Base-by-base conservation (phyloP, 1,140 invertebrate species). In the Papilio aristodemus region DNA sequence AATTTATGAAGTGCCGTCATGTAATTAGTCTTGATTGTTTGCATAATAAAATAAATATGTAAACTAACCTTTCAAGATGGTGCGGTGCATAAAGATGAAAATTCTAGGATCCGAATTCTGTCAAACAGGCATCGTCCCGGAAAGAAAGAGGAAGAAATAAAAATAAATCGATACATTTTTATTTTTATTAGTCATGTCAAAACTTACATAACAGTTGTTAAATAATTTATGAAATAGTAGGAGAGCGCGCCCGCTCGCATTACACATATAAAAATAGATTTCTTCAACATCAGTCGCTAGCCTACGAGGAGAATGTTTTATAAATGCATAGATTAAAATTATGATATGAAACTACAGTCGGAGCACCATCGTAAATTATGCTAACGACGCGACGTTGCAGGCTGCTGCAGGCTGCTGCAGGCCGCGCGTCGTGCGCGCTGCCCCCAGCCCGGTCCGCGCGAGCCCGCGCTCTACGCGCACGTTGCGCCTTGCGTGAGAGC, bases 261-360 rank as follows among this genome's bases (percentile, higher is more conserved):
- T 77, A 80, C 83, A 84, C 79, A 86, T 87, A 87, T 79, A 87
- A 87, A 87, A 87, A 87, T 87, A 87, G 82, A 85, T 84, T 75
- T 70, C n/a, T 78, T 84, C 83, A 83, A 71, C 67, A 67, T 74
- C 78, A 83, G 74, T 74, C 68, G 66, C 76, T 80, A 85, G 70
- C 72, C 85, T 87, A 87, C 64, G 78, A 85, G 81, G 81, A 87
- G 81, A 84, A 79, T 74, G 73, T 77, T 76, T 74, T 74, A 80
- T 85, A 85, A 87, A 87, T 86, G 84, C 82, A 81, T 71, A 84
- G 71, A 78, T 83, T 81, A 80, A 72, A 85, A 76, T 83, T 84
- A 86, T 86, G 85, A 87, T 87, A 87, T 87, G 85, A 87, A 86
- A 83, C 84, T 87, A 87, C 81, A 81, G 74, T 86, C 81, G 83